Evolutionary conservation across 2,797 vertebrate species (phyloP).

Genomic region (Prionace glauca): DNA sequence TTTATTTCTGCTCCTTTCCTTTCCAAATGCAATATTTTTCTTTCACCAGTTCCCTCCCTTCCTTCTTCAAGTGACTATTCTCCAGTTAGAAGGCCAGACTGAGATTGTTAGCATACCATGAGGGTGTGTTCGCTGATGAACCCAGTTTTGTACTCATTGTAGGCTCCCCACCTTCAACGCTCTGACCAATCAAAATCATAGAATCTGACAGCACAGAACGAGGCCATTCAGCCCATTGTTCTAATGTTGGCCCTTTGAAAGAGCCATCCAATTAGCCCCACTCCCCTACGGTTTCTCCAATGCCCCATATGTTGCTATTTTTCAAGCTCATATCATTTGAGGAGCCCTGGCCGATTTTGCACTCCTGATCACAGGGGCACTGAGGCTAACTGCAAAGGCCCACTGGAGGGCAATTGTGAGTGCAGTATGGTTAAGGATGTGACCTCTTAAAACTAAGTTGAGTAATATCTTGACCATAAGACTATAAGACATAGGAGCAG

Average conservation of each 20-base stretch:
- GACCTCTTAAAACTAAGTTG: no score
- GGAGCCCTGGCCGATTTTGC: no score
- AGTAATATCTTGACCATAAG: no score
- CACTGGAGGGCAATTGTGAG: no score
- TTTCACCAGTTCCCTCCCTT: not conserved
- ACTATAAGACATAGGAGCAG: no score
- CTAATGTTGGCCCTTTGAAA: no score
- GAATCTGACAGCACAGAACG: not conserved
- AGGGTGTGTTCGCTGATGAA: not conserved
- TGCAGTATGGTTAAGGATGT: no score
- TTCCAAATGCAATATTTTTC: not conserved
- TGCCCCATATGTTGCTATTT: not conserved
- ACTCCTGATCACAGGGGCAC: no score
- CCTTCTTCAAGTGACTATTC: not conserved
- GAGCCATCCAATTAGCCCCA: not conserved
- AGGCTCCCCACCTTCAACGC: no score
- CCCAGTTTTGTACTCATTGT: not conserved
- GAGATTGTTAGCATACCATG: not conserved
- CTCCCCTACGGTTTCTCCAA: not conserved
- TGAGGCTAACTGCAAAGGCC: no score
- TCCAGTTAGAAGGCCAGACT: not conserved
- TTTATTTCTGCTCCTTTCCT: not conserved
- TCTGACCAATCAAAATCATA: not conserved
- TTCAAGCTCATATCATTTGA: not conserved
- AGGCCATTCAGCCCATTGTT: not conserved